A percentile compares a stretch with the other conserved stretches of the same genome.
Conservation (phyloP, 2,113 vertebrate genomes). For the Nothobranchius furzeri region DNA sequence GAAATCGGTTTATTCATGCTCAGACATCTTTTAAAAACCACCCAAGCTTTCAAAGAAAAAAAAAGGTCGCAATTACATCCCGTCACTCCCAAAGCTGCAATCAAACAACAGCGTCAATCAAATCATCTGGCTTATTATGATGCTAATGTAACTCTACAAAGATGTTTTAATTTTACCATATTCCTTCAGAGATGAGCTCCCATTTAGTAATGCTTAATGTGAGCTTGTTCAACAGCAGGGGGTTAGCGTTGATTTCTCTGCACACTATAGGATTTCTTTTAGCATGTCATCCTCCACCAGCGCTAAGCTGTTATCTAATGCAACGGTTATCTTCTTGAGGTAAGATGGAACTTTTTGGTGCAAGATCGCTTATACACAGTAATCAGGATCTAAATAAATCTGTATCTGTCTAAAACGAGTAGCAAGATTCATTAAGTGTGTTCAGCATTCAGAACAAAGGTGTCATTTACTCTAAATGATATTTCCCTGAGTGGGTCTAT, state of each 20-base stretch:
- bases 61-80: constrained; percentile 50
- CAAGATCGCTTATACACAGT: background rate
- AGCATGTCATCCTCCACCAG: background rate
- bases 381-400: background rate
- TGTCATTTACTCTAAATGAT: too few relatives aligned
- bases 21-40: constrained; percentile 44
- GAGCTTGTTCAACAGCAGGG: background rate
- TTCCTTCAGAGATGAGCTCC: constrained; percentile 20
- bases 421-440: background rate
- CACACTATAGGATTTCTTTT: background rate
- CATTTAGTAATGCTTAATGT: constrained; percentile 14
- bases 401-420: background rate
- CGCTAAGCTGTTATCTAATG: background rate
- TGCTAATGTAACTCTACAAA: constrained; percentile 41
- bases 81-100: constrained; percentile 54
- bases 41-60: constrained; percentile 36
- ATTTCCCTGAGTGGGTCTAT: too few relatives aligned
- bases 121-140: constrained; percentile 49
- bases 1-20: constrained; percentile 41
- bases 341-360: background rate
- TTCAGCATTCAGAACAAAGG: background rate
- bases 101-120: constrained; percentile 58
- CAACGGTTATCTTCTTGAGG: background rate
- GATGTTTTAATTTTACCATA: constrained; percentile 34
- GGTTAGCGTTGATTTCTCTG: background rate